A percentile compares a stretch with the other conserved stretches of the same genome.
Conservation (phyloP, 2,797 vertebrate genomes). For the Anas bernieri region DNA sequence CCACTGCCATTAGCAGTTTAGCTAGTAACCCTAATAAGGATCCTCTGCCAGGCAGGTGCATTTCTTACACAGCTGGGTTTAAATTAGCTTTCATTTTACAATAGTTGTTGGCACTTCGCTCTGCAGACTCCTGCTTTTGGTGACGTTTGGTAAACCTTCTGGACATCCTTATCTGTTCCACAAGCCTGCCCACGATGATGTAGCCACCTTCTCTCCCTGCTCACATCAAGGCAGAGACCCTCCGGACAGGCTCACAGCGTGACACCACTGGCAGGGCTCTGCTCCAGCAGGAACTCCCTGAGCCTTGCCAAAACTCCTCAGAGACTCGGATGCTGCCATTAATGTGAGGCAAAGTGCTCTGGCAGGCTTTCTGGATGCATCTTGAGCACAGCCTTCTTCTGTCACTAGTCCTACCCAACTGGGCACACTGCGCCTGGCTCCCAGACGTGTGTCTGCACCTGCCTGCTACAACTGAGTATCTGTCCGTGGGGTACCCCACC, state of each 20-base stretch:
- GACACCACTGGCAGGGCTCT: neutral
- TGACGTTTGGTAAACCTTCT: neutral
- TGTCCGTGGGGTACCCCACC: neutral
- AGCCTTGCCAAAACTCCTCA: neutral
- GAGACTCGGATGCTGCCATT: neutral
- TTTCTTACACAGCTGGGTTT: neutral
- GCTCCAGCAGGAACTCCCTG: neutral
- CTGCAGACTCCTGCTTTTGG: neutral
- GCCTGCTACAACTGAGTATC: neutral
- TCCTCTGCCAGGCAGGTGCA: neutral
- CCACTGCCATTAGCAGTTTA: neutral
- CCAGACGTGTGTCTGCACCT: neutral
- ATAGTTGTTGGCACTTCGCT: neutral
- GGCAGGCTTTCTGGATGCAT: neutral
- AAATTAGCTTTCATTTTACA: neutral
- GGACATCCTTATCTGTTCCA: neutral
- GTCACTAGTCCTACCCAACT: neutral
- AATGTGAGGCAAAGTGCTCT: neutral
- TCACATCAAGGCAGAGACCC: neutral
- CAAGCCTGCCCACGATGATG: neutral
- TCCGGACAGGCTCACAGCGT: neutral
- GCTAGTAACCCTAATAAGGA: conserved; percentile 8
- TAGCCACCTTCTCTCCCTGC: neutral
- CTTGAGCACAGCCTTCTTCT: neutral
- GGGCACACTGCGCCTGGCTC: neutral